phyloP scores from a whole-genome alignment of 2,888 invertebrate species.

The Argynnis bischoffii region DNA sequence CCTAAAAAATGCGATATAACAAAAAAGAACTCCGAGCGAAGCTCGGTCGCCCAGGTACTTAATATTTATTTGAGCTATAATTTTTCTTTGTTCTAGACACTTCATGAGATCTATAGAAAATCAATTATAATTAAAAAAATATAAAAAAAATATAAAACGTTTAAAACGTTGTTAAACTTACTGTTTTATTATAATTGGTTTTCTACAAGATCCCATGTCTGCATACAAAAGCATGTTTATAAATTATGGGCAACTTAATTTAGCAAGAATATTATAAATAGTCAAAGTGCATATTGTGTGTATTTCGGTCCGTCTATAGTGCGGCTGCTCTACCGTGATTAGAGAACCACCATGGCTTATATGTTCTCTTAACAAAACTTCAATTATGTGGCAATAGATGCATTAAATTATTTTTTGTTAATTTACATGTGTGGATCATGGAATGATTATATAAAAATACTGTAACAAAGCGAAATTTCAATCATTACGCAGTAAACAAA shows the following conservation, averaged over 20 bases:
- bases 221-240: neutral
- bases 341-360: neutral
- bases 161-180: neutral
- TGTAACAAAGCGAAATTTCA: neutral
- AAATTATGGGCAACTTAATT: neutral
- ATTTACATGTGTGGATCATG: too few relatives aligned
- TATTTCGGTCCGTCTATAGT: conserved; percentile 4
- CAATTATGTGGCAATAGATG: neutral
- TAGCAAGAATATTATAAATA: neutral
- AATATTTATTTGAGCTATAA: too few relatives aligned
- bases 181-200: too few relatives aligned
- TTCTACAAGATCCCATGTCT: too few relatives aligned
- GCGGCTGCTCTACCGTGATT: conserved; percentile 6
- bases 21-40: too few relatives aligned
- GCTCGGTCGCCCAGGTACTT: too few relatives aligned
- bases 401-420: too few relatives aligned
- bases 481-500: conserved; percentile 4
- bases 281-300: conserved; percentile 11
- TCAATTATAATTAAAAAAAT: too few relatives aligned
- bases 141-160: too few relatives aligned
- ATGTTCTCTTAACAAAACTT: neutral
- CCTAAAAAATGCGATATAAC: too few relatives aligned
- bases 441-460: neutral
- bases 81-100: too few relatives aligned
- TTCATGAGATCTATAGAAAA: too few relatives aligned